phyloP scores from a whole-genome alignment of 1,140 invertebrate species.

The Choristoneura fumiferana region DNA sequence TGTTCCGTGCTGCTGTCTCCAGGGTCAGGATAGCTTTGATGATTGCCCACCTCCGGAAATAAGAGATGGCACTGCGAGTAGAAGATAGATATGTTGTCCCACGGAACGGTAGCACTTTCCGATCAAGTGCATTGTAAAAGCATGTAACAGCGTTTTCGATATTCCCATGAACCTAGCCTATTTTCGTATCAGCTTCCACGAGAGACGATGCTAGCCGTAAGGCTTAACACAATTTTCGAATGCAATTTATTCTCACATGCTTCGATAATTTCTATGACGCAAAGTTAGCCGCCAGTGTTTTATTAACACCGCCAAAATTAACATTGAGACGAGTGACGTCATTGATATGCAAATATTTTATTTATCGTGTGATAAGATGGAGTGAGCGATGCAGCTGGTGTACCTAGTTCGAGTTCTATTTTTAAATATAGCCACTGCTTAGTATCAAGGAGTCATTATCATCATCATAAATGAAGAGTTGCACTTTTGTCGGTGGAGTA shows the following conservation, averaged over 20 bases:
- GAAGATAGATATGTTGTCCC: too few relatives aligned
- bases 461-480: too few relatives aligned
- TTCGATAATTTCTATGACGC: neutral
- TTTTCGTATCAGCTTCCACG: neutral
- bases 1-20: too few relatives aligned
- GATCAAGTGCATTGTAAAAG: too few relatives aligned
- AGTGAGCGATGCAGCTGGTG: neutral
- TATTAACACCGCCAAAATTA: neutral
- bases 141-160: too few relatives aligned
- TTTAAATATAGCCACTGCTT: neutral
- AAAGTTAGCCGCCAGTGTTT: neutral
- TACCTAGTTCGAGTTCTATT: neutral
- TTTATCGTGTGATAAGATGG: conserved; percentile 8
- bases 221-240: neutral
- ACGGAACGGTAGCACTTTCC: too few relatives aligned
- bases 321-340: neutral
- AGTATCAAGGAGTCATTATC: too few relatives aligned
- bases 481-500: too few relatives aligned
- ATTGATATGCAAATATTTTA: conserved; percentile 2
- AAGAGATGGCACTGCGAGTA: too few relatives aligned
- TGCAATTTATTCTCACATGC: neutral
- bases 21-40: too few relatives aligned
- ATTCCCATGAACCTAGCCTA: too few relatives aligned
- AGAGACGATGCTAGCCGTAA: neutral
- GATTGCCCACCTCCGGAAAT: too few relatives aligned